Conservation (phyloP, 1,140 invertebrate species). For the Zophobas morio region DNA sequence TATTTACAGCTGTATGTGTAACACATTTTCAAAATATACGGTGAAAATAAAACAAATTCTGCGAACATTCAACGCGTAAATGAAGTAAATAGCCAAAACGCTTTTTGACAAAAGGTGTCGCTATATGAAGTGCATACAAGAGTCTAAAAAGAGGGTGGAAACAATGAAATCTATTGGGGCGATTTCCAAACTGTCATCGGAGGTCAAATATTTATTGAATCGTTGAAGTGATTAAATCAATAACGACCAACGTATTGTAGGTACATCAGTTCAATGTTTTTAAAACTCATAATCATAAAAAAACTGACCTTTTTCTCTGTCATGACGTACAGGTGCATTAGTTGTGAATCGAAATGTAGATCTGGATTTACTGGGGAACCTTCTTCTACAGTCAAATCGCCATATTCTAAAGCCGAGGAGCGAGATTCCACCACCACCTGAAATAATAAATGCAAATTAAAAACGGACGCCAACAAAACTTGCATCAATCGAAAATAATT, state of each 20-base stretch:
- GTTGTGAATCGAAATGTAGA: constrained; percentile 90
- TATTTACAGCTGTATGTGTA: constrained; percentile 32
- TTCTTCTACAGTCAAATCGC: constrained; percentile 87
- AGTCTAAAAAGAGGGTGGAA: constrained; percentile 8
- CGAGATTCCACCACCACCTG: constrained; percentile 92
- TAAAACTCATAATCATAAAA: neutral
- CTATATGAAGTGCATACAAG: constrained; percentile 21
- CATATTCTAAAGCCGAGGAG: constrained; percentile 88
- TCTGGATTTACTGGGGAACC: constrained; percentile 88
- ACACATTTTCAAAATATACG: constrained; percentile 49
- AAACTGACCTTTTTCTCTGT: constrained; percentile 84
- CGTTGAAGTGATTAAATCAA: constrained; percentile 31
- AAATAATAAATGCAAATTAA: constrained; percentile 54
- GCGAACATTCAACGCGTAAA: constrained; percentile 44
- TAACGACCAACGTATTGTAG: neutral
- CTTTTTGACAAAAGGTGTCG: constrained; percentile 29
- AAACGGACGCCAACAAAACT: neutral
- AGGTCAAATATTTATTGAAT: constrained; percentile 16
- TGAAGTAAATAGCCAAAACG: constrained; percentile 49
- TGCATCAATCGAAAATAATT: neutral
- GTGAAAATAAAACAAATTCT: constrained; percentile 46
- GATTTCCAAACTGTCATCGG: constrained; percentile 10
- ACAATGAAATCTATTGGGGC: constrained; percentile 25
- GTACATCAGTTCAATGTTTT: constrained; percentile 13
- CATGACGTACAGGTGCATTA: constrained; percentile 95